Percentiles rank a stretch among this genome's conserved stretches.
Conservation (phyloP, 2,797 vertebrate species). For the Bovichtus variegatus region DNA sequence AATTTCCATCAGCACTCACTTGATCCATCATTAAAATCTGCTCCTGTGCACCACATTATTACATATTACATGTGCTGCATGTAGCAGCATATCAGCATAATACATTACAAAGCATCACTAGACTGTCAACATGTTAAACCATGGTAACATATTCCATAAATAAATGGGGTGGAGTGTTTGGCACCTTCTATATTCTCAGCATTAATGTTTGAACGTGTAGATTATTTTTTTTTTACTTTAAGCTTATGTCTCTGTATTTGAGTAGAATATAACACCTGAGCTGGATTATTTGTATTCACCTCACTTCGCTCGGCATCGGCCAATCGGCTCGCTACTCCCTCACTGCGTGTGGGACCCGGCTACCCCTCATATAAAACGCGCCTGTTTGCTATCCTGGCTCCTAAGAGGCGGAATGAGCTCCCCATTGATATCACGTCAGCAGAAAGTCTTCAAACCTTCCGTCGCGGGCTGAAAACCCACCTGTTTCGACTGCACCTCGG, state of each 20-base stretch:
- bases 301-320: too few relatives aligned
- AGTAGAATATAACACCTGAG: not conserved
- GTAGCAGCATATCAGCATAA: not conserved
- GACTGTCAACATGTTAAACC: not conserved
- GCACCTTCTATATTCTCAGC: not conserved
- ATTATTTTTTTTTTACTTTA: not conserved
- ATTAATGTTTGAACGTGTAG: not conserved
- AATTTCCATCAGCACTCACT: not conserved
- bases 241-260: not conserved
- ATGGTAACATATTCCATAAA: not conserved
- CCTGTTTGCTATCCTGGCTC: too few relatives aligned
- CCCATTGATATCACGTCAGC: too few relatives aligned
- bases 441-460: too few relatives aligned
- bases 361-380: too few relatives aligned
- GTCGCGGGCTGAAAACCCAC: too few relatives aligned
- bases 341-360: too few relatives aligned
- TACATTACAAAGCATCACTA: not conserved
- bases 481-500: too few relatives aligned
- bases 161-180: not conserved
- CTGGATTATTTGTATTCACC: not conserved
- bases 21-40: constrained; percentile 5
- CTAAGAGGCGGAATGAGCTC: too few relatives aligned
- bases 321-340: too few relatives aligned
- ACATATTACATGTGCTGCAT: not conserved
- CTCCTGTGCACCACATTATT: not conserved